Base-by-base conservation (phyloP, 2,113 vertebrate species). In the Grammomys dolichurus region DNA sequence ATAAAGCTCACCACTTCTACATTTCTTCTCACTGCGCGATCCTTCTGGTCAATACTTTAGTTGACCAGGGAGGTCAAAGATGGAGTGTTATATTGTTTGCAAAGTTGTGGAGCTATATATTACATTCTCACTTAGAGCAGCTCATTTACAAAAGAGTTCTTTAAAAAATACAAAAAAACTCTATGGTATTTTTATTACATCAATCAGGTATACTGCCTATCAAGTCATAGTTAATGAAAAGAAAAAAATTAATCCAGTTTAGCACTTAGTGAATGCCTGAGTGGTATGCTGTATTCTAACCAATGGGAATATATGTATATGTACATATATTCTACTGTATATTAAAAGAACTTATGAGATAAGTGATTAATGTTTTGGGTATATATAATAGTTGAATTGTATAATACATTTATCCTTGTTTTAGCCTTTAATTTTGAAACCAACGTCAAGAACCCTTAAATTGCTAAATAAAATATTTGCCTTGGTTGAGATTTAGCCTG, bases 391-490 rank as follows among this genome's bases (percentile, higher is more conserved):
- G n/a, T 73, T 85, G 78, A 92, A 92, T 92, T 46, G 28, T 67
- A 6, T 67, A 58, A 89, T 60, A 65, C 12, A 31, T 82, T 95
- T 78, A 69, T 46, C 13, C 77, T 86, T 63, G n/a, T 63, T 84
- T 84, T 95, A 54, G 43, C 72, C 95, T 89, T 93, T n/a, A 93
- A 72, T 86, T 86, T 67, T 33, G 60, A 67, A 67, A 76, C 85
- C 84, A n/a, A 91, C 31, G 91, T 90, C 26, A n/a, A 70, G 91
- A 94, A 89, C 36, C 3, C n/a, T 96, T 73, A 65, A 82, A 54
- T 54, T 95, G 72, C n/a, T 77, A 93, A 93, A 86, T 94, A 91
- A 95, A 91, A n/a, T 33, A 76, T 90, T 86, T 91, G 77, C 43
- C 58, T 89, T 94, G 60, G 93, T 33, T 46, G 22, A 94, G 24